Evolutionary conservation across 35 echinoderm and acorn worm genomes (phyloP).

Genomic region (Chiridota heheva): DNA sequence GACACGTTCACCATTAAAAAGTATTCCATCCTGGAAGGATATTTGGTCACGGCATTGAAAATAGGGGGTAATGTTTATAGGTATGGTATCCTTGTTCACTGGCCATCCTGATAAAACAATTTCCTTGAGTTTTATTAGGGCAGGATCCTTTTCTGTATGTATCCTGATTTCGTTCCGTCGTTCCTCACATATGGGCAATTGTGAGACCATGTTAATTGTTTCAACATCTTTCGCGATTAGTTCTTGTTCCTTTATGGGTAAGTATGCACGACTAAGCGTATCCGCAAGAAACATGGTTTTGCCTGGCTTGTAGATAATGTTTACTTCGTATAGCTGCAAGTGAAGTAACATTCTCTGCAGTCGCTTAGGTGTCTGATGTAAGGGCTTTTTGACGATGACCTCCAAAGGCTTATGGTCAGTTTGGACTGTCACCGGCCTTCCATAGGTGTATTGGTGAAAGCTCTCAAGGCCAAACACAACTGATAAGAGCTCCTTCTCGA

Average conservation of each 20-base stretch:
- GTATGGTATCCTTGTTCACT: constrained; percentile 21
- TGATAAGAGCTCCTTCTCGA: constrained; percentile 53
- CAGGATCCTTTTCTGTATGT: constrained; percentile 36
- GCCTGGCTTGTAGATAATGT: constrained; percentile 42
- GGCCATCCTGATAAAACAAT: constrained; percentile 60
- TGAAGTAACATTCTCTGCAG: constrained; percentile 62
- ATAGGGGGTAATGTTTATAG: constrained; percentile 18
- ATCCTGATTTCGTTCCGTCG: constrained; percentile 21
- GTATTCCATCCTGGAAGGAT: constrained; percentile 50
- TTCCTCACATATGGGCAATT: constrained; percentile 31
- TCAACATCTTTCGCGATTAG: constrained; percentile 25
- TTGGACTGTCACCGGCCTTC: constrained; percentile 36
- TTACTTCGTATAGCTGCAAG: constrained; percentile 49
- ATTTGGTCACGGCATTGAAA: constrained; percentile 61
- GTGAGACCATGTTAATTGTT: constrained; percentile 47
- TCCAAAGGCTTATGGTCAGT: constrained; percentile 64
- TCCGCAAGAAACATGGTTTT: constrained; percentile 74
- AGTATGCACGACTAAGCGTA: constrained; percentile 62
- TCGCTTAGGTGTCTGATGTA: constrained; percentile 55
- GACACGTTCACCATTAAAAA: constrained; percentile 63
- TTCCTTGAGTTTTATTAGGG: constrained; percentile 28
- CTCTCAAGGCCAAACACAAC: constrained; percentile 58
- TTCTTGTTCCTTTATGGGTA: constrained; percentile 20
- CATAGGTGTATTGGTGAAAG: constrained; percentile 79
- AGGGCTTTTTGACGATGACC: constrained; percentile 55